Base-by-base conservation (phyloP, 1,140 invertebrate species). In the Drosophila willistoni region DNA sequence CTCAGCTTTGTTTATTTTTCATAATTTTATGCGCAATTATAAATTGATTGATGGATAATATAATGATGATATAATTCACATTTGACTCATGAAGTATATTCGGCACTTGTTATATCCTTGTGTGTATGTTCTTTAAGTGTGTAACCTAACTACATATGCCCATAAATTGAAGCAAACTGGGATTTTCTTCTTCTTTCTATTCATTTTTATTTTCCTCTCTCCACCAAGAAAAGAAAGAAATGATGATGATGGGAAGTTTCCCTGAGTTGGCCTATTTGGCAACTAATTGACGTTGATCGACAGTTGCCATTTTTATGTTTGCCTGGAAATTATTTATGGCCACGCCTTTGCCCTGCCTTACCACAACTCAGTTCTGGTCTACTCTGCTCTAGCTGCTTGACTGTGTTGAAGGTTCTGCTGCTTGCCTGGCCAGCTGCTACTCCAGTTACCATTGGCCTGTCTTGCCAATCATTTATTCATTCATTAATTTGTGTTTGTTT, bases 401-500 rank as follows among this genome's bases (percentile, higher is more conserved):
- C 10, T 10, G 9, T 47, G 7, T 47, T 47, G 17, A 19, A 41
- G 19, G 54, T 7, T 7, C 14, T 60, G 55, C 17, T 59, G 29
- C 19, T 36, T 41, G 34, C 14, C 22, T 25, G 25, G 44, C 33
- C 36, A 22, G 25, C 44, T 33, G 68, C 51, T 36, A 44, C 41
- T 17, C 54, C 22, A 17, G 25, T 41, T 51, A 51, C 47, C 14
- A 25, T 51, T 19, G 60, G 36, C 36, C 56, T 41, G 54, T 33
- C 51, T 29, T 71, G 47, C 57, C 76, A 83, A 83, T 87, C 79
- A 87, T 87, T 89, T 89, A 87, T 87, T 83, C 79, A 87, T 87
- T 89, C 83, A 87, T 87, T 87, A 87, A 87, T 87, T 87, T 87
- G 71, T 80, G 84, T 87, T 83, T 87, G 80, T 83, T 89, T 87